Conservation (phyloP, 1,140 invertebrate species). For the Antheraea mylitta region DNA sequence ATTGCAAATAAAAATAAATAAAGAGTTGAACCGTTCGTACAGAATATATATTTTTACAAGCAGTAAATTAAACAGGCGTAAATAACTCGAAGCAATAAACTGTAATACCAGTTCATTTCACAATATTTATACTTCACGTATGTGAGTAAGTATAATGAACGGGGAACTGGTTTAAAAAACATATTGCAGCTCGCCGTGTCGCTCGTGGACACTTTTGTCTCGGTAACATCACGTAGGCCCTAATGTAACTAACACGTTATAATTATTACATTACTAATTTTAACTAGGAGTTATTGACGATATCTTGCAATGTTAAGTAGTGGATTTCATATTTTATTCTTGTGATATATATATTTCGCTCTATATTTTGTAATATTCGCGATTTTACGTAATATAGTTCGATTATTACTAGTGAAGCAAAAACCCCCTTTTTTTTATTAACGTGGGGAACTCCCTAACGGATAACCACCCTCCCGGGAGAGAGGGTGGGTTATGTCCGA, state of each 20-base stretch:
- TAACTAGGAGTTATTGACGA: too few species aligned
- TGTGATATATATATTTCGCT: too few species aligned
- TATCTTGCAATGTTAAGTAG: too few species aligned
- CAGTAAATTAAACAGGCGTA: neutral
- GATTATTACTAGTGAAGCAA: too few species aligned
- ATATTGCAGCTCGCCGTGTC: neutral
- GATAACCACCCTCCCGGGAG: too few species aligned
- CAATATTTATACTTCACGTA: conserved; percentile 11
- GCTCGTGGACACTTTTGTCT: neutral
- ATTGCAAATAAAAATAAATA: neutral
- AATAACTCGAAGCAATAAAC: conserved; percentile 10
- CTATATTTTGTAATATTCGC: too few species aligned
- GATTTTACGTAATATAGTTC: too few species aligned
- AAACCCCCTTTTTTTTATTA: too few species aligned
- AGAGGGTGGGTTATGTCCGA: too few species aligned
- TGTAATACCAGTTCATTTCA: conserved; percentile 8
- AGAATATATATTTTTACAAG: neutral
- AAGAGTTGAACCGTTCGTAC: neutral
- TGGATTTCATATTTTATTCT: too few species aligned
- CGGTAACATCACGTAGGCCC: neutral
- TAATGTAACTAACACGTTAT: neutral
- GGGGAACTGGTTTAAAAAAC: neutral
- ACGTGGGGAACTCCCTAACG: too few species aligned
- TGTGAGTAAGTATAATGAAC: neutral
- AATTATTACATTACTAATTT: too few species aligned